These are phyloP conservation scores for Diabrotica undecimpunctata DNA, from an alignment of 1,140 invertebrate species.

Conservation along the genomic window DNA sequence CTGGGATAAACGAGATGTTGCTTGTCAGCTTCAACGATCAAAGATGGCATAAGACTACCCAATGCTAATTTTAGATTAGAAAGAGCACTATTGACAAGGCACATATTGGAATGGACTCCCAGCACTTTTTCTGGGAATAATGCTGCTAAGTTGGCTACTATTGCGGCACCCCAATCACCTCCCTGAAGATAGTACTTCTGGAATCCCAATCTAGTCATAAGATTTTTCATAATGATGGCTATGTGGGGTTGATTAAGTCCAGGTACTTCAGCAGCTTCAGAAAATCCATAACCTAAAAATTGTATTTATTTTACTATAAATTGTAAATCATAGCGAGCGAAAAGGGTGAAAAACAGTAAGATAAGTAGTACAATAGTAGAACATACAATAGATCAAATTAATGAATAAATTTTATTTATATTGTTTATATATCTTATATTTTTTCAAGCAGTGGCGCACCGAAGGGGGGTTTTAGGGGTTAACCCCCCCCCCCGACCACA, in stretches of 20 bases:
- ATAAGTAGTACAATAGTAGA: too few species aligned
- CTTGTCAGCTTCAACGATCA: constrained; percentile 56
- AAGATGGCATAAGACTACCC: constrained; percentile 53
- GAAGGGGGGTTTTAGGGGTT: too few species aligned
- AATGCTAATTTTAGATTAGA: constrained; percentile 53
- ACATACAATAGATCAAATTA: too few species aligned
- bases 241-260: constrained; percentile 63
- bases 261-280: constrained; percentile 61
- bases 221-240: constrained; percentile 70
- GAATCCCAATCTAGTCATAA: constrained; percentile 78
- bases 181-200: constrained; percentile 79
- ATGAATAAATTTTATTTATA: too few species aligned
- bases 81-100: constrained; percentile 44
- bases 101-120: constrained; percentile 68
- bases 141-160: constrained; percentile 58
- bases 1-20: constrained; percentile 62
- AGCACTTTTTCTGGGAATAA: constrained; percentile 68
- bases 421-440: too few species aligned
- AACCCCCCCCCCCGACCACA: too few species aligned
- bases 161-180: constrained; percentile 75
- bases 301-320: background rate
- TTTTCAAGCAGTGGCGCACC: too few species aligned
- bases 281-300: constrained; percentile 65
- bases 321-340: too few species aligned
- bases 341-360: too few species aligned